Evolutionary conservation across 2,113 vertebrate genomes (phyloP).

Genomic region (Chauna torquata): DNA sequence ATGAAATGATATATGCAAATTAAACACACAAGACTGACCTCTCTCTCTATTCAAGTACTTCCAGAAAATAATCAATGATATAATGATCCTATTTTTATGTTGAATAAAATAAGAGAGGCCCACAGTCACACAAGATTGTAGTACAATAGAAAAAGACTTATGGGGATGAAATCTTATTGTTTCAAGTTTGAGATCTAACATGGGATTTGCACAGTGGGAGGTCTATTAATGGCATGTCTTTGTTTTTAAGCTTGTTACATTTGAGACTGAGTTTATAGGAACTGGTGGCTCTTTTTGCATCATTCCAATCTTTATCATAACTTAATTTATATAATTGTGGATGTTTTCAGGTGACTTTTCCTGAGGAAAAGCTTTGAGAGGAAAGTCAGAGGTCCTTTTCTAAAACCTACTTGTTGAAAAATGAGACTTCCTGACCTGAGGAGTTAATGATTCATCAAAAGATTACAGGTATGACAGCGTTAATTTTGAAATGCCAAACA

Average conservation of each 20-base stretch:
- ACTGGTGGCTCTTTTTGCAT: background rate
- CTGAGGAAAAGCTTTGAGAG: background rate
- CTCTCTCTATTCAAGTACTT: background rate
- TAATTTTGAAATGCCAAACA: background rate
- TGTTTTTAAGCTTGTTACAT: background rate
- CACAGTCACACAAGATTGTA: background rate
- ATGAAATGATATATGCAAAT: background rate
- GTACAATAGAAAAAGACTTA: background rate
- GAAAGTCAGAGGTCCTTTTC: background rate
- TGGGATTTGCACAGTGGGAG: background rate
- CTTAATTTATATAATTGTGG: background rate
- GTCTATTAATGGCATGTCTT: background rate
- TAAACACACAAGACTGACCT: background rate
- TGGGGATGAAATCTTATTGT: background rate
- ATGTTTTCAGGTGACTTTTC: background rate
- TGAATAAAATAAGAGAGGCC: background rate
- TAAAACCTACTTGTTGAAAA: background rate
- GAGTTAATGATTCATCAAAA: fast-evolving
- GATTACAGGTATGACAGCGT: background rate
- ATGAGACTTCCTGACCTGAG: background rate
- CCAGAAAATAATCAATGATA: background rate
- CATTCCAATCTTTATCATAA: background rate
- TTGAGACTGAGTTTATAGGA: background rate
- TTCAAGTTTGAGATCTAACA: background rate
- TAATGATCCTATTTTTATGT: background rate